Evolutionary conservation across 2,113 vertebrate genomes (phyloP), one percentile per base, ranked within the genome.

Genomic region (Nesospiza acunhae): DNA sequence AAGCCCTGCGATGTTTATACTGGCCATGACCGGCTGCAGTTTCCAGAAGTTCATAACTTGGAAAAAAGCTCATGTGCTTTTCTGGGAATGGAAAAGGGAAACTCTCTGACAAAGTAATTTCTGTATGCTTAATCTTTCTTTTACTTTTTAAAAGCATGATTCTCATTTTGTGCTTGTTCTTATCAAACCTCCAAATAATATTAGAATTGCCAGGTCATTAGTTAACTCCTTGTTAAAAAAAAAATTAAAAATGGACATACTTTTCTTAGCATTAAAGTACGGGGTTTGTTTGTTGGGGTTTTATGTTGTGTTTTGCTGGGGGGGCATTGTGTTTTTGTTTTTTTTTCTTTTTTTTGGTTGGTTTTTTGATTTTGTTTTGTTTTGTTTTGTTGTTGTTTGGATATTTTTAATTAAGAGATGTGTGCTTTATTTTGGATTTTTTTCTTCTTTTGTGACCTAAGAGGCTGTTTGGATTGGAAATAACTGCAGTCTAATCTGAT

Each of bases 1-100:
- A 73, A 83, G 21, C 7, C 19, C 28, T 67, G 21, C 5, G 7
- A 15, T 15, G 7, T 50, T 81, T 70, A 22, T 52, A 56, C 2
- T 28, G 44, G 49, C 7, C 18, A 28, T 0, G 4, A 47, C 9
- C 19, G 10, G 7, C 5, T 64, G 19, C 30, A 60, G 24, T 11
- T 28, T 64, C 28, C 52, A 68, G 39, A 69, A 44, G 11, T 18
- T 80, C 33, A 39, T 16, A 86, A 59, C 14, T 31, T 64, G 19
- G 21, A 63, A 15, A 59, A 59, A 68, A 67, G 4, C 16, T 82
- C 15, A 28, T 18, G 22, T 4, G 19, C 16, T 67, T 74, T 84
- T 19, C 55, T 60, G 19, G 16, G 26, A 91, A 70, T 13, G 21
- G 31, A 0, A 11, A 77, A 59, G 22, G 7, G 44, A 82, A 92